phyloP scores from a whole-genome alignment of 2,797 vertebrate species.

The Loriculus beryllinus region DNA sequence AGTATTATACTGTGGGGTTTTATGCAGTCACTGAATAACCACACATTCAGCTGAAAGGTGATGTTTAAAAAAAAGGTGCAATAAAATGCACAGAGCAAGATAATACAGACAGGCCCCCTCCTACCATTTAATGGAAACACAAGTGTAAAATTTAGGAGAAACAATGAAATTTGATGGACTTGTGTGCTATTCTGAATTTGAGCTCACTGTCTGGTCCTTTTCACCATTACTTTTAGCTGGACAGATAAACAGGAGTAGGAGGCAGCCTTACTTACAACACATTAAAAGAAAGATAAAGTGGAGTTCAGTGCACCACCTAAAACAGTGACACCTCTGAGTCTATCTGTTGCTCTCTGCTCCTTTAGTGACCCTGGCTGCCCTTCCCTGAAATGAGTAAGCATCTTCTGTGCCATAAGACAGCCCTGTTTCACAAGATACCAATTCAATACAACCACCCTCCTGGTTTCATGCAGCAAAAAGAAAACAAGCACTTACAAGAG shows the following conservation, averaged over 20 bases:
- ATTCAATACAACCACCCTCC: neutral
- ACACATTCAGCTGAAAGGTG: neutral
- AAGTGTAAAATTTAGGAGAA: neutral
- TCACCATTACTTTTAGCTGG: neutral
- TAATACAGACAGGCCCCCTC: neutral
- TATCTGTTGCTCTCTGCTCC: neutral
- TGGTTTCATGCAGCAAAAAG: neutral
- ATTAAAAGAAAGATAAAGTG: neutral
- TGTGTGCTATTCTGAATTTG: neutral
- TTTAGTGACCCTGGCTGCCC: neutral
- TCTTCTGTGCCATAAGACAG: neutral
- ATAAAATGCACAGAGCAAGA: neutral
- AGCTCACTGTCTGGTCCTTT: neutral
- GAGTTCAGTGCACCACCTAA: neutral
- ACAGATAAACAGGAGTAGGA: neutral
- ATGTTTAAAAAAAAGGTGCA: neutral
- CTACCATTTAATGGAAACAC: neutral
- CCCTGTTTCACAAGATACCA: neutral
- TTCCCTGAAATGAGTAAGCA: neutral
- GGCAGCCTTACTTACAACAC: neutral
- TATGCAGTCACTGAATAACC: neutral
- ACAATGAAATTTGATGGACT: neutral
- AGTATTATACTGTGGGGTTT: neutral
- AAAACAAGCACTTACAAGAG: neutral
- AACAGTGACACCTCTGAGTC: neutral